These are phyloP conservation scores for Desmophyllum pertusum DNA, from an alignment of 92 coral and sea anemone genomes.

Conservation along the genomic window DNA sequence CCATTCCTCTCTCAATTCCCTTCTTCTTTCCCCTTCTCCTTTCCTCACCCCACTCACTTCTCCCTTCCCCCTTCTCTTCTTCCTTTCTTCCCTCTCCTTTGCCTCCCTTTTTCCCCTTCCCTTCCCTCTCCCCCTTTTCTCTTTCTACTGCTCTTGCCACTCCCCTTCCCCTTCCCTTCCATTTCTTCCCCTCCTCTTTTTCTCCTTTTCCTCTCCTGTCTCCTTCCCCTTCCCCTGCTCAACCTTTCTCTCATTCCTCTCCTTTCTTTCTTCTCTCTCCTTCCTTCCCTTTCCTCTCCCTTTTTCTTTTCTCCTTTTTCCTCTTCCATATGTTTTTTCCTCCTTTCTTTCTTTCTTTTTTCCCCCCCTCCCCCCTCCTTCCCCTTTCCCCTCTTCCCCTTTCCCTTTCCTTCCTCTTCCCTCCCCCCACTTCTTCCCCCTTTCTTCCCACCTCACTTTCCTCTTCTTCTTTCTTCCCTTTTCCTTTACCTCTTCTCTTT, in stretches of 20 bases:
- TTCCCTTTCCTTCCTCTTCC: too few relatives aligned
- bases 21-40: too few relatives aligned
- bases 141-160: not conserved
- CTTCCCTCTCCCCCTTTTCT: not conserved
- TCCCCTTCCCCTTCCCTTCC: not conserved
- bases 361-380: too few relatives aligned
- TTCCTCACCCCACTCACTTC: too few relatives aligned
- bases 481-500: too few relatives aligned
- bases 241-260: not conserved
- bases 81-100: not conserved
- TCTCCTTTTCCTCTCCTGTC: too few relatives aligned
- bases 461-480: not conserved
- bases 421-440: too few relatives aligned
- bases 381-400: too few relatives aligned
- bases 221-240: not conserved
- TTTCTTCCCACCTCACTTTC: not conserved
- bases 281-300: not conserved
- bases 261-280: not conserved
- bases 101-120: not conserved
- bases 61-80: too few relatives aligned
- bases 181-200: too few relatives aligned
- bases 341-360: too few relatives aligned
- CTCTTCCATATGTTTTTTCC: not conserved
- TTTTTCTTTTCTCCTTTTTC: not conserved
- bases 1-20: too few relatives aligned